Evolutionary conservation across 2,113 vertebrate genomes (phyloP).

Genomic region (Ameiurus melas): DNA sequence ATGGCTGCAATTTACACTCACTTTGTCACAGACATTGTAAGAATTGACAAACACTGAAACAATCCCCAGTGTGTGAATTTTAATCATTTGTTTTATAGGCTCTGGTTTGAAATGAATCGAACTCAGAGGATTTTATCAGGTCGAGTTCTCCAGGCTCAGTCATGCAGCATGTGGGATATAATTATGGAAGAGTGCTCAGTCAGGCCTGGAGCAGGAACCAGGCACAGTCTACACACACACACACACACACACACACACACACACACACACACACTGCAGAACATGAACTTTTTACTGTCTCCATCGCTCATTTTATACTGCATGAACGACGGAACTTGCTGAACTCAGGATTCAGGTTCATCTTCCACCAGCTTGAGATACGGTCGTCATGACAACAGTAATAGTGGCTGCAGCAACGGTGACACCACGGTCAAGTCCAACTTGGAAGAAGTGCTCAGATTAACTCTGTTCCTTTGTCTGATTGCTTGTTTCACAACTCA

Average conservation of each 20-base stretch:
- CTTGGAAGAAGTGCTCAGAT: neutral
- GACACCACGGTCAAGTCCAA: constrained; percentile 8
- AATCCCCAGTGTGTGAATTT: neutral
- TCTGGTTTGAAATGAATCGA: neutral
- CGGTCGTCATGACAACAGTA: constrained; percentile 8
- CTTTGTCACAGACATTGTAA: neutral
- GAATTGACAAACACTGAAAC: neutral
- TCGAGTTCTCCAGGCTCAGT: neutral
- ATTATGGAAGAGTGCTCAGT: constrained; percentile 14
- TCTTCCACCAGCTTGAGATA: constrained; percentile 9
- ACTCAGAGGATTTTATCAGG: neutral
- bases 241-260: constrained; percentile 38
- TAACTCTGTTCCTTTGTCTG: neutral
- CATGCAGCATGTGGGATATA: constrained; percentile 8
- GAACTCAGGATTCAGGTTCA: constrained; percentile 14
- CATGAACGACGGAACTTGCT: neutral
- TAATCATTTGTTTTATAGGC: neutral
- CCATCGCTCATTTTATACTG: neutral
- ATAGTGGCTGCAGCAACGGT: neutral
- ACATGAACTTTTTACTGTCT: neutral
- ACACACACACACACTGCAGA: constrained; percentile 29
- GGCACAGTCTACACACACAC: constrained; percentile 11
- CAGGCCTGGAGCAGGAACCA: constrained; percentile 21
- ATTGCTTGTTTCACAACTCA: neutral
- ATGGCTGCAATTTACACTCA: constrained; percentile 1